Conservation (phyloP, 2,113 vertebrate genomes). For the Toxotes chatareus region DNA sequence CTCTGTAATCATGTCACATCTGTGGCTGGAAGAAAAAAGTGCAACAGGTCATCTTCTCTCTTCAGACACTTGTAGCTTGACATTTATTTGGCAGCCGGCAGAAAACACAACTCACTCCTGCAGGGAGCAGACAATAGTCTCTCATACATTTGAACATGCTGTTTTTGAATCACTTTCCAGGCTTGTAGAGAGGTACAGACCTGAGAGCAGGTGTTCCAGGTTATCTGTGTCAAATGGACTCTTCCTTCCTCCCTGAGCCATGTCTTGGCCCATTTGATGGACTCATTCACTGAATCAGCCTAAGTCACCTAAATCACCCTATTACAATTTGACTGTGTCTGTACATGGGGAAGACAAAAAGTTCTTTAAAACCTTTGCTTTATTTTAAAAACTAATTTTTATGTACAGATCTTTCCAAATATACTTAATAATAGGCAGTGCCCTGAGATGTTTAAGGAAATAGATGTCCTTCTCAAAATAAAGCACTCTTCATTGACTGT, state of each 20-base stretch:
- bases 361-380: too few species aligned
- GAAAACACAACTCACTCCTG: slow-evolving; percentile 17
- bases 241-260: slow-evolving; percentile 40
- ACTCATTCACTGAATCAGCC: neutral
- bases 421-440: too few species aligned
- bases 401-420: too few species aligned
- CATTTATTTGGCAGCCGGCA: slow-evolving; percentile 33
- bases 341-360: too few species aligned
- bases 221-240: slow-evolving; percentile 65
- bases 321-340: too few species aligned
- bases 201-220: slow-evolving; percentile 60
- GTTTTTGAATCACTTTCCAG: slow-evolving; percentile 5
- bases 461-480: too few species aligned
- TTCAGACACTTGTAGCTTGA: slow-evolving; percentile 7
- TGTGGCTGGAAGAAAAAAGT: slow-evolving; percentile 3
- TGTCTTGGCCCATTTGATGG: slow-evolving; percentile 30
- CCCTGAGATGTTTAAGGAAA: too few species aligned
- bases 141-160: neutral
- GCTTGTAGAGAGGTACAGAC: slow-evolving; percentile 11
- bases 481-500: too few species aligned
- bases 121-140: neutral
- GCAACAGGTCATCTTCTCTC: neutral
- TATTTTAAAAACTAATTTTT: too few species aligned
- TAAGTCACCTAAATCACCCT: too few species aligned
- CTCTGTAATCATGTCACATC: slow-evolving; percentile 6